Evolutionary conservation across 2,113 vertebrate species (phyloP), one percentile per base, ranked within the genome.

Genomic region (Ailuropoda melanoleuca): DNA sequence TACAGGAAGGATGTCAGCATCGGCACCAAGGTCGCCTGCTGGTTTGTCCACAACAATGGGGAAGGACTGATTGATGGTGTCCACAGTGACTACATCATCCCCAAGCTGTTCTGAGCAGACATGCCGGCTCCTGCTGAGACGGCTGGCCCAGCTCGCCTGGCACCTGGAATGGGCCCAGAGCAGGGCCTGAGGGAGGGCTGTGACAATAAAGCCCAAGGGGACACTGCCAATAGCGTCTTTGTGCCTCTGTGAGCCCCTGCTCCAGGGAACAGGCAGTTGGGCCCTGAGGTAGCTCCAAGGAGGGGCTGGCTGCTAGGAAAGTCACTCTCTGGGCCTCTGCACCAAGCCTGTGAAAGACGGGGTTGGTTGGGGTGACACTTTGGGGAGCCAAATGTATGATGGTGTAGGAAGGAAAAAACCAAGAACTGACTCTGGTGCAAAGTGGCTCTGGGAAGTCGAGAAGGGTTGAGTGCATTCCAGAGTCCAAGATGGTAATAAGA

Each of bases 41-140:
- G 99, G 99, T 99, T 99, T 31, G 93, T 99, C 97, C 99, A 99
- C 96, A 98, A 98, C 97, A 99, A 99, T 0, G 99, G 99, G 60
- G 98, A 99, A 48, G 99, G 99, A 34, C 98, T 99, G 60, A 99
- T 99, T 9, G 99, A 99, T 1, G 99, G 99, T 24, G 94, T 97
- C 66, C 98, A 98, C 72, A 98, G 98, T 0, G 99, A 99, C 95
- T 99, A 99, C 78, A 97, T 99, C 18, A 98, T 99, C 89, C 84
- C 99, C 50, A 94, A 81, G 68, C 95, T 99, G 86, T 99, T 99
- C 97, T 99, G 93, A 98, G 39, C 8, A 26, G 80, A 87, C 19
- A 8, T 0, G 4, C 1, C 60, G 46, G 10, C 56, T 56, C 34
- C 62, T 81, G 56, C 26, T 15, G 64, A 85, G 53, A 80, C 0